Evolutionary conservation across 2,797 vertebrate species (phyloP).

Genomic region (Babyrousa celebensis): DNA sequence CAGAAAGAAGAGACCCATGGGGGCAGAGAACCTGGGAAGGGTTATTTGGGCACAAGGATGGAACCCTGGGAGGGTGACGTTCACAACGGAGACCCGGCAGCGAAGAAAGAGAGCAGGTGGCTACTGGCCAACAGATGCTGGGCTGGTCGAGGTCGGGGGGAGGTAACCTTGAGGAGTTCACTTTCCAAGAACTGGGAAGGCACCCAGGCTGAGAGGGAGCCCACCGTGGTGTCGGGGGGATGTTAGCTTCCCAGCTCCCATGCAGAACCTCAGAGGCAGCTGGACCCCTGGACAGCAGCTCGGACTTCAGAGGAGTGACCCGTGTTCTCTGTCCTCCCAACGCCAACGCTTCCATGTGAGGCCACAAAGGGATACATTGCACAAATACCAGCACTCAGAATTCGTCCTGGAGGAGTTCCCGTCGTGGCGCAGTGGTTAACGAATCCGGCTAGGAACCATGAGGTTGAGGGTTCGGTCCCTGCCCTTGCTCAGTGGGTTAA

Average conservation of each 20-base stretch:
- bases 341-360: accelerated
- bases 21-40: background rate
- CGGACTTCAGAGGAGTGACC: accelerated
- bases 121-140: accelerated
- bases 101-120: accelerated
- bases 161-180: background rate
- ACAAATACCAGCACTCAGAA: accelerated
- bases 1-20: accelerated
- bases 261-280: background rate
- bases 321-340: background rate
- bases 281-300: accelerated
- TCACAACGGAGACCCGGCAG: accelerated
- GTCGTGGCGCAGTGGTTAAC: too few relatives aligned
- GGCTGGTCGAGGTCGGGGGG: accelerated
- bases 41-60: background rate
- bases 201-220: too few relatives aligned
- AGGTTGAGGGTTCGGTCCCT: too few relatives aligned
- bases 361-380: accelerated
- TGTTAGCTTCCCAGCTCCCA: accelerated
- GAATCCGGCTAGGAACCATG: too few relatives aligned
- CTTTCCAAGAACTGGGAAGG: background rate
- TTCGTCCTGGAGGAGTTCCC: too few relatives aligned
- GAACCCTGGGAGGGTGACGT: accelerated
- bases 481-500: too few relatives aligned
- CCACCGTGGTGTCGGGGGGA: accelerated